Evolutionary conservation across 2,797 vertebrate genomes (phyloP).

Genomic region (Aphelocoma californica): DNA sequence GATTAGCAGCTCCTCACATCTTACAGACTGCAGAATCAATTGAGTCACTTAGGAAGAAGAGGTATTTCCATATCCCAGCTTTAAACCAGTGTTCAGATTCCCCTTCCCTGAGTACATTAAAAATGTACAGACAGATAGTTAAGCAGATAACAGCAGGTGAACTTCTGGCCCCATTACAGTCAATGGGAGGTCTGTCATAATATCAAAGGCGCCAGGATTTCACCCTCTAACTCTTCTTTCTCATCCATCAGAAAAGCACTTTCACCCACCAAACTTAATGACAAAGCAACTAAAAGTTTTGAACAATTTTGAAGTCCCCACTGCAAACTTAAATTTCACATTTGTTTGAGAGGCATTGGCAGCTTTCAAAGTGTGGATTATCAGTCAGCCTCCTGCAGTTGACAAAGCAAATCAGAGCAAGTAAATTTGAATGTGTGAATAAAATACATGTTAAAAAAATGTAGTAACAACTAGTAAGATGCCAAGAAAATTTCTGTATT

Average conservation of each 20-base stretch:
- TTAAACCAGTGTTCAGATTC: slow-evolving; percentile 36
- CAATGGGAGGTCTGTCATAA: slow-evolving; percentile 51
- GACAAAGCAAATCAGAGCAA: slow-evolving; percentile 73
- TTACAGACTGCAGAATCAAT: slow-evolving; percentile 24
- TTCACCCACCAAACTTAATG: slow-evolving; percentile 33
- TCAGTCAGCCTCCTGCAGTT: slow-evolving; percentile 71
- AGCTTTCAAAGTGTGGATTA: slow-evolving; percentile 56
- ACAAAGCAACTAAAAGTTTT: slow-evolving; percentile 49
- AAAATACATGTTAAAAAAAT: slow-evolving; percentile 75
- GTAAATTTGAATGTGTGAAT: slow-evolving; percentile 77
- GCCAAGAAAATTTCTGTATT: slow-evolving; percentile 77
- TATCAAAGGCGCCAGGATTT: slow-evolving; percentile 54
- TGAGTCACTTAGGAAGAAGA: slow-evolving; percentile 25
- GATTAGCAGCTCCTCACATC: slow-evolving; percentile 23
- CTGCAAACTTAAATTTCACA: slow-evolving; percentile 21
- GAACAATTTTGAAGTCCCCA: slow-evolving; percentile 17
- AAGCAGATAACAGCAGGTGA: slow-evolving; percentile 63
- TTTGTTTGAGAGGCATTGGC: slow-evolving; percentile 44
- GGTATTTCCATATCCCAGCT: slow-evolving; percentile 39
- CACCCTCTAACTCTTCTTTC: slow-evolving; percentile 27
- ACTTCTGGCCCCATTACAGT: slow-evolving; percentile 56
- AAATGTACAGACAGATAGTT: slow-evolving; percentile 57
- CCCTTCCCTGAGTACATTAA: slow-evolving; percentile 51
- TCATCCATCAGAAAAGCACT: slow-evolving; percentile 8
- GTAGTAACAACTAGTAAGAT: slow-evolving; percentile 78